These are phyloP conservation scores for Drosophila setosimentum DNA, from an alignment of 2,888 invertebrate species.

Conservation along the genomic window DNA sequence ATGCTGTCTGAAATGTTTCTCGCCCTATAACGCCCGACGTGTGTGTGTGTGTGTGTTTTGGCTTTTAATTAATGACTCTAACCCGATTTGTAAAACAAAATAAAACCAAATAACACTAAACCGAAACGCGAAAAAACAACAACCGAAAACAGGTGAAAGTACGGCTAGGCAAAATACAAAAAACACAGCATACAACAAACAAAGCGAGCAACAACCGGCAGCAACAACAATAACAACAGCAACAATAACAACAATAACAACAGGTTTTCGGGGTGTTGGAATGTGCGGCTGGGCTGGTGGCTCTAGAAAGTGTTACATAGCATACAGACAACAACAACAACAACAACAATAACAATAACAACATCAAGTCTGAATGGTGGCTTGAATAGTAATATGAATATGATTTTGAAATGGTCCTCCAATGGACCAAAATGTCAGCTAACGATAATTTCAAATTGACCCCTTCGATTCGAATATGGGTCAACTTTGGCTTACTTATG, in stretches of 20 bases:
- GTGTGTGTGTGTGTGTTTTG: slow-evolving; percentile 19
- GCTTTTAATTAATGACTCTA: slow-evolving; percentile 67
- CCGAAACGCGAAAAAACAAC: slow-evolving; percentile 48
- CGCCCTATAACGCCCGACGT: neutral
- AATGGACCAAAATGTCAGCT: slow-evolving; percentile 21
- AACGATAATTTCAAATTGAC: slow-evolving; percentile 19
- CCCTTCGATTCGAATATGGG: slow-evolving; percentile 37
- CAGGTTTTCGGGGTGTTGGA: slow-evolving; percentile 61
- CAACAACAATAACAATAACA: neutral
- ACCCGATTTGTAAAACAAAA: slow-evolving; percentile 69
- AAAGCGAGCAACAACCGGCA: slow-evolving; percentile 21
- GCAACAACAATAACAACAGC: slow-evolving; percentile 18
- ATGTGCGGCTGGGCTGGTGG: slow-evolving; percentile 40
- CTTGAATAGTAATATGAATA: slow-evolving; percentile 27
- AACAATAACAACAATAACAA: slow-evolving; percentile 39
- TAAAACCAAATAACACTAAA: slow-evolving; percentile 52
- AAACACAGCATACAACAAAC: slow-evolving; percentile 22
- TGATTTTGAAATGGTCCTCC: slow-evolving; percentile 37
- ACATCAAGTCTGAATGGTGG: slow-evolving; percentile 23
- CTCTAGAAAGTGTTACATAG: slow-evolving; percentile 71
- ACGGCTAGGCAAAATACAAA: slow-evolving; percentile 56
- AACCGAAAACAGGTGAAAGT: slow-evolving; percentile 67
- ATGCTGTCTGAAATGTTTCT: slow-evolving; percentile 24
- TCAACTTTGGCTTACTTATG: slow-evolving; percentile 21
- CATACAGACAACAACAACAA: slow-evolving; percentile 9